Conservation (phyloP, 64 coral and sea anemone genomes). For the Montipora efflorescens region DNA sequence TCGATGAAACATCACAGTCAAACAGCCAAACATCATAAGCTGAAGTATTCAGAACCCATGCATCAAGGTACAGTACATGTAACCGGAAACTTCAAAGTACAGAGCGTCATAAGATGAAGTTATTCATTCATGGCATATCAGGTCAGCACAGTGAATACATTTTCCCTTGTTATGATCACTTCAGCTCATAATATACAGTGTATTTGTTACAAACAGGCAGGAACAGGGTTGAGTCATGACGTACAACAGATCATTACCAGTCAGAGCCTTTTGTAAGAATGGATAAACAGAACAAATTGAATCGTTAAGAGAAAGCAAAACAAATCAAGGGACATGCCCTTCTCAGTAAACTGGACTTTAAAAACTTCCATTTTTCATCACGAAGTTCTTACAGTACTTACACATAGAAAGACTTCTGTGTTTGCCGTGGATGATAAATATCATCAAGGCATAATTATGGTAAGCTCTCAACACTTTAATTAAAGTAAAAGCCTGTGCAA, state of each 20-base stretch:
- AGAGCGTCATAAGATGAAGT: conserved; percentile 41
- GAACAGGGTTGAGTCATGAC: conserved; percentile 30
- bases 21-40: conserved; percentile 35
- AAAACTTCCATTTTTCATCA: not conserved
- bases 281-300: conserved; percentile 49
- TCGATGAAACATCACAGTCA: conserved; percentile 3
- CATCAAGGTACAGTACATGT: not conserved
- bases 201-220: conserved; percentile 7
- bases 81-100: conserved; percentile 40
- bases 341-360: not conserved
- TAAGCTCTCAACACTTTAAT: too few species aligned
- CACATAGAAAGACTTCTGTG: too few species aligned
- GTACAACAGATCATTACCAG: conserved; percentile 42
- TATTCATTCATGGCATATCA: conserved; percentile 28
- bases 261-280: conserved; percentile 52
- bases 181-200: conserved; percentile 27
- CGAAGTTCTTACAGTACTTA: too few species aligned
- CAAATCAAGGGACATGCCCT: not conserved
- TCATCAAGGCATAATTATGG: too few species aligned
- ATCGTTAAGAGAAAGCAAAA: not conserved
- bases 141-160: conserved; percentile 28
- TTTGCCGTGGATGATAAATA: too few species aligned
- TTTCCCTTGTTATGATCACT: conserved; percentile 13
- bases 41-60: conserved; percentile 36
- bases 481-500: too few species aligned